Base-by-base conservation (phyloP, 2,797 vertebrate genomes). In the Neosilurus mollespiculum region DNA sequence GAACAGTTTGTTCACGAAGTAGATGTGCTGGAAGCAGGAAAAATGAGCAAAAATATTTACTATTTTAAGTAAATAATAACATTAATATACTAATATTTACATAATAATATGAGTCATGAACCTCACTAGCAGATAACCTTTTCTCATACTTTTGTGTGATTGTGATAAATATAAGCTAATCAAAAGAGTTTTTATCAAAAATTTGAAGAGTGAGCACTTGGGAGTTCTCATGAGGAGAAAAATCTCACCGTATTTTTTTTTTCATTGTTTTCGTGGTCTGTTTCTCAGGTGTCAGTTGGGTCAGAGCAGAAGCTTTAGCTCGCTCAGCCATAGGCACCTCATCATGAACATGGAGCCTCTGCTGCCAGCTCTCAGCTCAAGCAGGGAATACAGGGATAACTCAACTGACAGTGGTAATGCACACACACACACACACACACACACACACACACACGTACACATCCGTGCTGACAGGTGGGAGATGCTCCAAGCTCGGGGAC, bases 291-390 rank as follows among this genome's bases (percentile, higher is more conserved):
- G 94, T 83, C 95, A 91, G 89, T 95, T 99, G 90, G 95, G 95
- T 24, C 97, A 99, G 89, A 98, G 97, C 90, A 95, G 94, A 88
- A 99, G 98, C 86, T 98, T 94, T 85, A 96, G 94, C 89, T 99
- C 96, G 4, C 92, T 99, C 93, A 95, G 94, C 88, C 97, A 97
- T 93, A 99, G 97, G 90, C 98, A 99, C 85, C 96, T 99, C 88
- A 97, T 99, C 90, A 98, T 99, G 92, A 99, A 98, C 91, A 97
- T 99, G 96, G 97, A 99, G 83, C 97, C 98, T 22, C 91, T 98
- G 86, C 94, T 97, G 83, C 97, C 97, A 26, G 94, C 97, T 0
- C 93, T 97, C 87, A 96, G 97, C 90, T 96, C 95, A 81, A 93
- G 95, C 80, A 94, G 91, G 0, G 97, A 98, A 87, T 96, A 96